A percentile compares a stretch with the other conserved stretches of the same genome.
These are phyloP conservation scores for Zaprionus africanus DNA, from an alignment of 1,140 invertebrate genomes.

Conservation along the genomic window DNA sequence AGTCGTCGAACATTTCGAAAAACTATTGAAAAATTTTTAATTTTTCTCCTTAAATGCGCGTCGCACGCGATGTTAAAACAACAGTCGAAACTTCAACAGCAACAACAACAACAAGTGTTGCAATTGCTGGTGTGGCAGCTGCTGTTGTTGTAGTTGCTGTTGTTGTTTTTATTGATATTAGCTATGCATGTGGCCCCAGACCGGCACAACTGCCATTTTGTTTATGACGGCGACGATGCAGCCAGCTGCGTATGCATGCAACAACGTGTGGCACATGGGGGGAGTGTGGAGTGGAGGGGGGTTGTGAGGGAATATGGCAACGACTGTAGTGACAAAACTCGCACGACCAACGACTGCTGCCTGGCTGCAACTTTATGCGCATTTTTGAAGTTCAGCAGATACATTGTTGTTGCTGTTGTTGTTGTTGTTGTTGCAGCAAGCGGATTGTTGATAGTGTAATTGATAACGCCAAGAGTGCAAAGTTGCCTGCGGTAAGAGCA, in stretches of 20 bases:
- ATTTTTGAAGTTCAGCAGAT: conserved; percentile 49
- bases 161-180: conserved; percentile 77
- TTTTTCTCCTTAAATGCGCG: conserved; percentile 66
- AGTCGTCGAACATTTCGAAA: conserved; percentile 78
- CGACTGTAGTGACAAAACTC: conserved; percentile 29
- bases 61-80: conserved; percentile 52
- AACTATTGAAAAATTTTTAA: conserved; percentile 81
- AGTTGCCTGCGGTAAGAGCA: conserved; percentile 1
- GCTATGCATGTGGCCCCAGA: conserved; percentile 68
- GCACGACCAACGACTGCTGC: conserved; percentile 21
- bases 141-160: conserved; percentile 33
- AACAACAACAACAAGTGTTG: conserved; percentile 22
- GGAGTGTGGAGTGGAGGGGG: not conserved
- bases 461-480: conserved; percentile 27
- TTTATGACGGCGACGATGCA: conserved; percentile 76
- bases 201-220: conserved; percentile 74
- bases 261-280: not conserved
- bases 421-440: conserved; percentile 15
- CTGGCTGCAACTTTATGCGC: conserved; percentile 72
- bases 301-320: not conserved
- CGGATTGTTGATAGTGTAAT: conserved; percentile 42
- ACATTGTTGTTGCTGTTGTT: conserved; percentile 22
- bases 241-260: conserved; percentile 50
- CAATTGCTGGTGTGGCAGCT: conserved; percentile 19
- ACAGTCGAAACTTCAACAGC: conserved; percentile 23